These are phyloP conservation scores for Phenganax marumi DNA, from an alignment of 92 coral and sea anemone genomes.

Conservation along the genomic window DNA sequence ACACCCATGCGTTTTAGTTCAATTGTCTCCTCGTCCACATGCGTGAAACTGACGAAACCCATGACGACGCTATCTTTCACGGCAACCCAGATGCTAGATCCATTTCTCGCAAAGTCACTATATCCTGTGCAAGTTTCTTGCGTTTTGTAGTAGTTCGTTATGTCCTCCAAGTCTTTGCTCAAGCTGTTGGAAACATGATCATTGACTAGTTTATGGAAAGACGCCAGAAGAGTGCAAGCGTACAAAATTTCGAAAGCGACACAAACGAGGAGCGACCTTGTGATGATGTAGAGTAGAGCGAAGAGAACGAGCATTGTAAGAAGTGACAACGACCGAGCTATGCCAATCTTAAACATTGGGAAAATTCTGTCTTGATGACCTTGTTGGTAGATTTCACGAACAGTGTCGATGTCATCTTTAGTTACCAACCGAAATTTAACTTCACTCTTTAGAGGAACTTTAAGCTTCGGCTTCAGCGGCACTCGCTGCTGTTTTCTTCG, in stretches of 20 bases:
- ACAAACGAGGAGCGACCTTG: constrained; percentile 31
- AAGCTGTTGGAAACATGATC: constrained; percentile 60
- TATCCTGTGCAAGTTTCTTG: constrained; percentile 22
- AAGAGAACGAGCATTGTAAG: constrained; percentile 25
- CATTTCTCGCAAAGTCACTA: constrained; percentile 51
- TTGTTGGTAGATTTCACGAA: constrained; percentile 35
- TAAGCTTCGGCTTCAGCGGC: constrained; percentile 14
- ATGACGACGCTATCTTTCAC: constrained; percentile 53
- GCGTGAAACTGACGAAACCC: constrained; percentile 69
- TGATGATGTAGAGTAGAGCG: constrained; percentile 11
- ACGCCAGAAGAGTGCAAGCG: constrained; percentile 48
- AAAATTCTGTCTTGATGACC: constrained; percentile 41
- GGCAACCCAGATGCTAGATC: constrained; percentile 73
- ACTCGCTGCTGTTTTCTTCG: constrained; percentile 35
- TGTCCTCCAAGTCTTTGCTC: constrained; percentile 66
- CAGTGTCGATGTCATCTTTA: constrained; percentile 41
- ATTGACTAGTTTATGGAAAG: constrained; percentile 60
- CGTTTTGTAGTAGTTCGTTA: constrained; percentile 52
- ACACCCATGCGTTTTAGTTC: constrained; percentile 78
- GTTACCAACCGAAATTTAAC: constrained; percentile 35
- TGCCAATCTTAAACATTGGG: constrained; percentile 36
- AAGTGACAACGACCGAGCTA: constrained; percentile 6
- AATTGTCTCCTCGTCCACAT: constrained; percentile 54
- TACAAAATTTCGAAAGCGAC: constrained; percentile 32
- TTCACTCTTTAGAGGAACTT: constrained; percentile 23